Evolutionary conservation across 53 echinoderm and acorn worm genomes (phyloP), one percentile per base, ranked within the genome.

Genomic region (Hippasteria phrygiana): DNA sequence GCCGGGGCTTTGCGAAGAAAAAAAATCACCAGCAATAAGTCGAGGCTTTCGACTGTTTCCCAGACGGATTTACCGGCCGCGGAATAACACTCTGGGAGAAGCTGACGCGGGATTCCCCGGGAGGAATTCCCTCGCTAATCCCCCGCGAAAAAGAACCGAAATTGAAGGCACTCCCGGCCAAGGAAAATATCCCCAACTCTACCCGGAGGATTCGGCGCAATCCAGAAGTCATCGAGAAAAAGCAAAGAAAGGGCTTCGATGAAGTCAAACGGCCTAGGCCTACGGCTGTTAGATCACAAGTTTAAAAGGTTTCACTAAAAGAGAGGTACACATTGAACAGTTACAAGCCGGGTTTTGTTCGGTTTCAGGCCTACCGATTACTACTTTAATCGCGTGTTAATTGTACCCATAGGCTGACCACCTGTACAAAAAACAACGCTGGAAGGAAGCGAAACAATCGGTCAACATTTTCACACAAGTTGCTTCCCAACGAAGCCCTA

Each of bases 261-360:
- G 9, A 65, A 65, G 47, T 64, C 67, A 64, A 83, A 83, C 27
- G 11, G 20, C 85, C 85, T 51, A 48, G 11, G 20, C 85, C 85
- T 51, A 53, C 71, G 85, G 85, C 85, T 51, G 85, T 85, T 85
- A 70, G 85, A 85, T 48, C 71, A 28, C 24, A 27, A 41, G 29
- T 81, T 63, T 42, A 70, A 50, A 22, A 53, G 71, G 69, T 42
- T 42, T 20, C 22, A 43, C 16, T 9, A 83, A 42, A 66, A 33
- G 32, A 65, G 55, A 31, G 35, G 43, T n/a, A 66, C 24, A 85
- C 70, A 71, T 85, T 85, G 85, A 85, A 85, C 85, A 85, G 85
- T 85, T 85, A 20, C 85, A 85, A 85, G 71, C 85, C 70, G 71
- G n/a, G 53, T 48, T 69, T 85, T 85, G 85, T 82, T 43, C 50